Evolutionary conservation across 2,797 vertebrate genomes (phyloP).

Genomic region (Labroides dimidiatus): DNA sequence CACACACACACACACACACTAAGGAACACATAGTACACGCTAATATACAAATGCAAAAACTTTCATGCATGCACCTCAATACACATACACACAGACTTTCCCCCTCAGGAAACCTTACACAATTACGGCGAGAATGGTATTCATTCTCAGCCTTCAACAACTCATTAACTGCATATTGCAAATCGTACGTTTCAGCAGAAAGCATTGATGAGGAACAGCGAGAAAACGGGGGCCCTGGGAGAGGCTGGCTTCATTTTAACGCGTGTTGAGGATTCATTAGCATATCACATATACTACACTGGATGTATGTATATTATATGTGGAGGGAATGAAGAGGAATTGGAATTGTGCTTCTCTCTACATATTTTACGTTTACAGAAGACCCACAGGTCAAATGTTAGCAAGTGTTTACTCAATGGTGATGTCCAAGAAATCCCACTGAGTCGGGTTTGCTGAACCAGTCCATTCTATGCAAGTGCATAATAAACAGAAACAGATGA

Average conservation of each 20-base stretch:
- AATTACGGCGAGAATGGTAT: constrained; percentile 85
- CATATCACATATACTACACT: constrained; percentile 61
- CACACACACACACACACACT: not conserved
- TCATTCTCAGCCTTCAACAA: constrained; percentile 86
- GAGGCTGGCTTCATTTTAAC: constrained; percentile 57
- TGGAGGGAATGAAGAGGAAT: not conserved
- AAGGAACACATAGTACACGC: not conserved
- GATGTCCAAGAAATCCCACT: constrained; percentile 21
- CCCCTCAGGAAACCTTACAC: constrained; percentile 79
- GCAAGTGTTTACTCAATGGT: constrained; percentile 26
- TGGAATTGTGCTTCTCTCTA: constrained; percentile 12
- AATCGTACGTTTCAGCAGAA: constrained; percentile 86
- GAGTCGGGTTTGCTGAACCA: not conserved
- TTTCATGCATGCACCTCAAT: not conserved
- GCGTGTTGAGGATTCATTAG: constrained; percentile 71
- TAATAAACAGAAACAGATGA: not conserved
- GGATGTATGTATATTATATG: constrained; percentile 50
- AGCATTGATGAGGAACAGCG: constrained; percentile 83
- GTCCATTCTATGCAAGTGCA: not conserved
- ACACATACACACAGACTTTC: constrained; percentile 12
- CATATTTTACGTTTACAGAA: not conserved
- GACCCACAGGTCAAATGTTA: constrained; percentile 36
- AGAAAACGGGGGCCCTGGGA: constrained; percentile 65
- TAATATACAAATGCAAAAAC: not conserved
- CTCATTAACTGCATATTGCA: constrained; percentile 88